phyloP scores from a whole-genome alignment of 2,113 vertebrate species.

The Himantopus leucocephalus region DNA sequence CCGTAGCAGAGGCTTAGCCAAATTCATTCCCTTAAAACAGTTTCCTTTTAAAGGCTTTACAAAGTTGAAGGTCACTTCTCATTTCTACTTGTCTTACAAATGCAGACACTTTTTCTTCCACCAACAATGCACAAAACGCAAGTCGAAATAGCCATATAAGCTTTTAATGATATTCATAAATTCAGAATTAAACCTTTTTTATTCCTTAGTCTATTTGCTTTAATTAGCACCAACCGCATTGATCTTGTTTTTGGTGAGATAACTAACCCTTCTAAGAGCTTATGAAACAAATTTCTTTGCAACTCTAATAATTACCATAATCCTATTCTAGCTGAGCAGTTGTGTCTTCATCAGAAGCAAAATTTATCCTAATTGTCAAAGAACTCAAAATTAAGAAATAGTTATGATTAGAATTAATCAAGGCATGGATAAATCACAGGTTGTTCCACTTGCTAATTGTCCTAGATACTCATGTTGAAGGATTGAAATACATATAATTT shows the following conservation, averaged over 20 bases:
- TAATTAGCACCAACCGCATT: constrained; percentile 67
- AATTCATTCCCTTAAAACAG: not conserved
- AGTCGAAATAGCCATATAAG: constrained; percentile 18
- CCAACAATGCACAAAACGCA: constrained; percentile 28
- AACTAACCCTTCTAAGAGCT: constrained; percentile 64
- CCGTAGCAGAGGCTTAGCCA: not conserved
- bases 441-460: constrained; percentile 1
- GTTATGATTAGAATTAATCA: constrained; percentile 54
- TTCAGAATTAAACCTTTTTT: constrained; percentile 58
- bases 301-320: constrained; percentile 68
- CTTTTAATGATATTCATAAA: constrained; percentile 65
- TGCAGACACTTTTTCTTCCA: constrained; percentile 30
- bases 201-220: constrained; percentile 66
- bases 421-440: constrained; percentile 15
- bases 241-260: constrained; percentile 70
- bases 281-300: constrained; percentile 62
- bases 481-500: not conserved
- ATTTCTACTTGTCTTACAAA: constrained; percentile 37
- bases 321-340: constrained; percentile 54
- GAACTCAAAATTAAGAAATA: constrained; percentile 63
- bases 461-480: not conserved
- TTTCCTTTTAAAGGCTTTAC: constrained; percentile 8
- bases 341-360: constrained; percentile 55
- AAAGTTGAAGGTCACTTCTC: constrained; percentile 50
- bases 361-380: constrained; percentile 60